Percentiles rank a stretch among this genome's conserved stretches.
Conservation (phyloP, 2,888 invertebrate species). For the Pristionchus entomophagus region DNA sequence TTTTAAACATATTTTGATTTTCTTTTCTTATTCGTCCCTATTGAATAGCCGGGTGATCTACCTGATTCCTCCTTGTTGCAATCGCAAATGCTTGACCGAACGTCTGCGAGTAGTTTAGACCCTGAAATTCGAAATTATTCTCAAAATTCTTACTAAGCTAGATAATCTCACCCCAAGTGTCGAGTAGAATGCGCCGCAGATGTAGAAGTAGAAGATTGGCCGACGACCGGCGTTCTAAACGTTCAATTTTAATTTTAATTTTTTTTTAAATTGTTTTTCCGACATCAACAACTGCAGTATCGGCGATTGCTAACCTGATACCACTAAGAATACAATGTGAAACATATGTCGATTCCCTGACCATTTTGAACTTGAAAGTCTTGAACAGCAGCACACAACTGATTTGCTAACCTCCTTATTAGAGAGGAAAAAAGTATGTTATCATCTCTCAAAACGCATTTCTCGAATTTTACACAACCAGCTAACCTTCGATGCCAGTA, state of each 20-base stretch:
- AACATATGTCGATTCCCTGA: too few species aligned
- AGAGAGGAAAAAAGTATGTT: too few species aligned
- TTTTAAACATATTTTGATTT: too few species aligned
- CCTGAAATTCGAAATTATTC: not conserved
- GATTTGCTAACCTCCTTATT: too few species aligned
- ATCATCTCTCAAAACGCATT: too few species aligned
- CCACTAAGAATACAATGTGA: too few species aligned
- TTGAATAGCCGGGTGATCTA: not conserved
- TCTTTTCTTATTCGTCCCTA: too few species aligned
- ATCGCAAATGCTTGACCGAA: slow-evolving; percentile 68
- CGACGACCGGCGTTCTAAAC: slow-evolving; percentile 68
- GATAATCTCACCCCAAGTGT: not conserved
- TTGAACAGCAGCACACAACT: too few species aligned
- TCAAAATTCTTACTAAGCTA: too few species aligned
- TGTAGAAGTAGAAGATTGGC: slow-evolving; percentile 74
- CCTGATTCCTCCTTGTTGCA: slow-evolving; percentile 72
- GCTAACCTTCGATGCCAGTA: slow-evolving; percentile 45
- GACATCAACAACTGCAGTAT: not conserved
- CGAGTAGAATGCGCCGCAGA: slow-evolving; percentile 61
- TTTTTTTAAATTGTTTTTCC: too few species aligned
- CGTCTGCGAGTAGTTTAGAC: not conserved
- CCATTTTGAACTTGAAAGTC: not conserved
- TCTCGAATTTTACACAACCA: too few species aligned
- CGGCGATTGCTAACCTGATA: slow-evolving; percentile 45
- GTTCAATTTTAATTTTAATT: too few species aligned